Evolutionary conservation across 2,888 invertebrate species (phyloP), one percentile per base, ranked within the genome.

Genomic region (Scaptomyza polygonia): DNA sequence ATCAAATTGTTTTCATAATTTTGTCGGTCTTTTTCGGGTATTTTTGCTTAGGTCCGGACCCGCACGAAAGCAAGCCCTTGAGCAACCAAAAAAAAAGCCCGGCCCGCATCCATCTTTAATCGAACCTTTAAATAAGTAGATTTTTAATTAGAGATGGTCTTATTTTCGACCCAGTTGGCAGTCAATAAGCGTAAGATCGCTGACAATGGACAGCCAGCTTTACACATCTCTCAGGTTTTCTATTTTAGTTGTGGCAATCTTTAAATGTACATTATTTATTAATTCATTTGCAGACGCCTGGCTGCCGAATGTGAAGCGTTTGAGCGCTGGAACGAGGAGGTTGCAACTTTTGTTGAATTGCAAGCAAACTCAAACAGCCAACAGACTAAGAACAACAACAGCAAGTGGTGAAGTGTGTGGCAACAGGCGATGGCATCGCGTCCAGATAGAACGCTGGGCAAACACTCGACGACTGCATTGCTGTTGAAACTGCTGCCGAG

Each of bases 231-330:
- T 44, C 6, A 42, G n/a, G 16, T 51, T 34, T 51, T 36, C n/a
- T 27, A 48, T 57, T 49, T 49, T 36, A 36, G 39, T 32, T 29
- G 27, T 45, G 43, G 7, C 18, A 34, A n/a, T 16, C 44, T 43
- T 49, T 52, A 68, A 78, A 66, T 47, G 79, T 56, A 63, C 79
- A 79, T 67, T 47, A 82, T 75, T 72, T 79, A 86, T 86, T 79
- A 72, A 72, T 79, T 76, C 59, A 64, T 51, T 82, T 82, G 42
- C 88, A 82, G 81, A 49, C 61, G 51, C 16, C 30, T 53, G 59
- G 44, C 47, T 55, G 58, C 40, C 58, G 59, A 72, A 53, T 61
- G 58, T 52, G 61, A 43, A 47, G 63, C 58, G 67, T 51, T 57
- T 56, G 48, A 77, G 62, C 54, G 18, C 39, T 54, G 53, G 34